These are phyloP conservation scores for Andricus quercusramuli DNA, from an alignment of 2,888 invertebrate species.

Conservation along the genomic window DNA sequence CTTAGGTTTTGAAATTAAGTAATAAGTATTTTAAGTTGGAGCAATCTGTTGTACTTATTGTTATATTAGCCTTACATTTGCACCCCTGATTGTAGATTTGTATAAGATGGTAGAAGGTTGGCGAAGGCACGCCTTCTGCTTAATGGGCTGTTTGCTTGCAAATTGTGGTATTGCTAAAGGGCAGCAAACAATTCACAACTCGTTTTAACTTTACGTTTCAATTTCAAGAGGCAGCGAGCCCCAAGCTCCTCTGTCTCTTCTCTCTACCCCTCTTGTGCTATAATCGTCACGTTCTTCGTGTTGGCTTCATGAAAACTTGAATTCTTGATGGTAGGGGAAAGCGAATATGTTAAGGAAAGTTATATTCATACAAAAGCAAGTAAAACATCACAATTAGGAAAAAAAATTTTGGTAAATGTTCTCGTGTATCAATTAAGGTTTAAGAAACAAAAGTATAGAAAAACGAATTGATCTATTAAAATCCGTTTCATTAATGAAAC, in stretches of 20 bases:
- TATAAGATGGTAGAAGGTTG: slow-evolving; percentile 24
- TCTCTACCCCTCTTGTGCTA: slow-evolving; percentile 38
- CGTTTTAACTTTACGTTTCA: slow-evolving; percentile 71
- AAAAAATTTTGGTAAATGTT: neutral
- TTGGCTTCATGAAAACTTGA: neutral
- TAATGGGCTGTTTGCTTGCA: slow-evolving; percentile 74
- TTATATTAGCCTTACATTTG: slow-evolving; percentile 20
- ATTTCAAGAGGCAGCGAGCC: slow-evolving; percentile 60
- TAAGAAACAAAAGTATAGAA: too few relatives aligned
- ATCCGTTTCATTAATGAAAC: too few relatives aligned
- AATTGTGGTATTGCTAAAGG: slow-evolving; percentile 73
- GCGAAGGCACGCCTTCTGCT: slow-evolving; percentile 49
- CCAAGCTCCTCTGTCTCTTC: slow-evolving; percentile 59
- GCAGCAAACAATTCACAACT: slow-evolving; percentile 72
- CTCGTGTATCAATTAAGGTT: neutral
- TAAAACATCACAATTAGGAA: too few relatives aligned
- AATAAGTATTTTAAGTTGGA: slow-evolving; percentile 4
- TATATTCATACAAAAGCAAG: too few relatives aligned
- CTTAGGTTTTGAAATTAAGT: neutral
- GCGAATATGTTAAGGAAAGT: too few relatives aligned
- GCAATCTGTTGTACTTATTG: neutral
- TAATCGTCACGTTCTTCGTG: slow-evolving; percentile 32
- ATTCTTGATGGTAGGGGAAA: slow-evolving; percentile 60
- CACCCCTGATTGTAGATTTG: slow-evolving; percentile 18
- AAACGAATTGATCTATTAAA: too few relatives aligned